These are phyloP conservation scores for Thymelicus lineola DNA, from an alignment of 2,888 invertebrate genomes.

Conservation along the genomic window DNA sequence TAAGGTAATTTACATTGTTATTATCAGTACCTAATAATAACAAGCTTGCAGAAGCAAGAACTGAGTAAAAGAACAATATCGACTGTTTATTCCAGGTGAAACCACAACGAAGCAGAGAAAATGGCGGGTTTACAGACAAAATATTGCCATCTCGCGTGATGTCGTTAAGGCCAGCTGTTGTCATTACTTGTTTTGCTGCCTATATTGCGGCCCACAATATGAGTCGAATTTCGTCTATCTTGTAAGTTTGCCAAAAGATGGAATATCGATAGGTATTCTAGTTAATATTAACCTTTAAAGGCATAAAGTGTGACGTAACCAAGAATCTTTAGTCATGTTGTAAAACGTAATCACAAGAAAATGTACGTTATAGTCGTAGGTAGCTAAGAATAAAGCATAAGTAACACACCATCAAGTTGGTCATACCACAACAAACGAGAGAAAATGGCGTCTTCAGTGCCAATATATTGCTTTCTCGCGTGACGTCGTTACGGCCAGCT, in stretches of 20 bases:
- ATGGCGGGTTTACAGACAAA: slow-evolving; percentile 76
- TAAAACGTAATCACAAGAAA: not conserved
- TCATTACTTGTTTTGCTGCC: slow-evolving; percentile 65
- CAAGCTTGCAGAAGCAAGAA: not conserved
- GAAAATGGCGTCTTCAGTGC: slow-evolving; percentile 75
- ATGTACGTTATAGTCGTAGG: not conserved
- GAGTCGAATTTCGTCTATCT: slow-evolving; percentile 45
- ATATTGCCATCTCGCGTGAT: slow-evolving; percentile 81
- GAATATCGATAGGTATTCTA: not conserved
- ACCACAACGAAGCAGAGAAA: slow-evolving; percentile 59
- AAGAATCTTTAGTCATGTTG: too few species aligned
- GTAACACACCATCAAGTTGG: slow-evolving; percentile 5
- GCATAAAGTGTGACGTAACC: too few species aligned
- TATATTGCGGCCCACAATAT: slow-evolving; percentile 67
- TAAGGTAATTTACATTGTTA: not conserved
- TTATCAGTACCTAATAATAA: not conserved
- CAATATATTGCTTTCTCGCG: slow-evolving; percentile 82
- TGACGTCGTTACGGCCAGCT: slow-evolving; percentile 81
- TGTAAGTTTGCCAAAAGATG: slow-evolving; percentile 12
- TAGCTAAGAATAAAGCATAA: not conserved
- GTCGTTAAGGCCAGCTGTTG: slow-evolving; percentile 79
- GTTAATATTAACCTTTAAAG: too few species aligned
- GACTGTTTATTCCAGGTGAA: slow-evolving; percentile 15
- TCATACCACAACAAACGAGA: slow-evolving; percentile 53
- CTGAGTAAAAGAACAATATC: not conserved